phyloP scores from a whole-genome alignment of 2,113 vertebrate species.

The Zosterops pallidus region DNA sequence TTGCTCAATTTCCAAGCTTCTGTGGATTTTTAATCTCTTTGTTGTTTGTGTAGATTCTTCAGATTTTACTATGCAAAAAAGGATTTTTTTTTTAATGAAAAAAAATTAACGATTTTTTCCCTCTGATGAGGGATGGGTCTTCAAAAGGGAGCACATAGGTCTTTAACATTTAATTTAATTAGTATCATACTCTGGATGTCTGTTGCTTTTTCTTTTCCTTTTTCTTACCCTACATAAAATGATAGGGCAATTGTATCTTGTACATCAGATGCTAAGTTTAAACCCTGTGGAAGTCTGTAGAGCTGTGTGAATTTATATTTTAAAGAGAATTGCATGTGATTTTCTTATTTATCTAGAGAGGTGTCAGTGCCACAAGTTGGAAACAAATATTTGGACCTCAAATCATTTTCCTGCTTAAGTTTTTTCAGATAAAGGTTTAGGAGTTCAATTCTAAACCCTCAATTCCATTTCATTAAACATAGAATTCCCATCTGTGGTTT shows the following conservation, averaged over 20 bases:
- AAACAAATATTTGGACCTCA: not conserved
- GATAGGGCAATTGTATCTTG: not conserved
- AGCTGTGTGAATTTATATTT: not conserved
- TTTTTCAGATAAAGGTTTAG: not conserved
- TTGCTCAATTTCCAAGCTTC: not conserved
- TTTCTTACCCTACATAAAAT: not conserved
- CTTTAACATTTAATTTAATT: not conserved
- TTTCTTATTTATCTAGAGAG: not conserved
- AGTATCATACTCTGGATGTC: not conserved
- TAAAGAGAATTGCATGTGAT: not conserved
- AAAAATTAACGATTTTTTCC: not conserved
- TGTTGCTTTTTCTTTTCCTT: not conserved
- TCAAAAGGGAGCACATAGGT: fast-evolving
- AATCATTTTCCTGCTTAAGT: not conserved
- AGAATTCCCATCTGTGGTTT: not conserved
- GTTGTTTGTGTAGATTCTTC: not conserved
- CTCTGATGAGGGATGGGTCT: not conserved
- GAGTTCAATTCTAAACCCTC: not conserved
- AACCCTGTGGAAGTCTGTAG: not conserved
- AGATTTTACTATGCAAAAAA: not conserved
- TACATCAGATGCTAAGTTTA: not conserved
- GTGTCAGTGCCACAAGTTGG: not conserved
- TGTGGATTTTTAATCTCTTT: not conserved
- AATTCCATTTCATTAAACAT: not conserved
- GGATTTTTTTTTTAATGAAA: not conserved